Evolutionary conservation across 1,140 invertebrate genomes (phyloP), one percentile per base, ranked within the genome.

Genomic region (Goniozus legneri): DNA sequence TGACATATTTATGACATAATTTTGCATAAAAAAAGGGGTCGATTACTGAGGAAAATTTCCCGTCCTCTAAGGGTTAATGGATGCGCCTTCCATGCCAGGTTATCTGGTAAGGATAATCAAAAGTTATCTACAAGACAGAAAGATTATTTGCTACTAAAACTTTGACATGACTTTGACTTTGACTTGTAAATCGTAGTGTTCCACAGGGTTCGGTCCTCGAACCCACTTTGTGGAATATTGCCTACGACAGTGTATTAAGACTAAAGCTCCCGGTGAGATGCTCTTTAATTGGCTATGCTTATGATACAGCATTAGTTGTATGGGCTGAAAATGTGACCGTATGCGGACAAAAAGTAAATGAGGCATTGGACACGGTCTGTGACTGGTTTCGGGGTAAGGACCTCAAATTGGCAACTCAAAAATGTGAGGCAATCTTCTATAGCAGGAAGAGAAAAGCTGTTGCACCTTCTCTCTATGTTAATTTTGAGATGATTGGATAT

Each of bases 281-380:
- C 0, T 37, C 14, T 0, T 30, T 60, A 1, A 24, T 67, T 1
- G 61, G 50, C 2, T 74, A 55, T 37, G 61, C 64, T 0, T 66
- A 72, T 24, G 63, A 72, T 31, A 27, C 62, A 14, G 60, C 52
- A 1, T 32, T 57, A 8, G 27, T 68, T 0, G 53, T 67, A 1
- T 15, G 4, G 3, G 57, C 44, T 27, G 10, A 10, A 10, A 10
- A 10, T 4, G 24, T 27, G 24, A 10, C 24, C 4, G 10, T 4
- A 6, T 10, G 4, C 10, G 10, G 10, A 4, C 4, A 6, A 4
- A 10, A 4, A 6, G 24, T 27, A 27, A 4, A 27, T 27, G 24
- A 27, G 24, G 24, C 24, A 10, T 10, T 27, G 4, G 10, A 4
- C 4, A 27, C 24, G 4, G 10, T 27, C 24, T 10, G 10, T 27